Evolutionary conservation across 1,140 invertebrate species (phyloP).

Genomic region (Dendroctonus valens): DNA sequence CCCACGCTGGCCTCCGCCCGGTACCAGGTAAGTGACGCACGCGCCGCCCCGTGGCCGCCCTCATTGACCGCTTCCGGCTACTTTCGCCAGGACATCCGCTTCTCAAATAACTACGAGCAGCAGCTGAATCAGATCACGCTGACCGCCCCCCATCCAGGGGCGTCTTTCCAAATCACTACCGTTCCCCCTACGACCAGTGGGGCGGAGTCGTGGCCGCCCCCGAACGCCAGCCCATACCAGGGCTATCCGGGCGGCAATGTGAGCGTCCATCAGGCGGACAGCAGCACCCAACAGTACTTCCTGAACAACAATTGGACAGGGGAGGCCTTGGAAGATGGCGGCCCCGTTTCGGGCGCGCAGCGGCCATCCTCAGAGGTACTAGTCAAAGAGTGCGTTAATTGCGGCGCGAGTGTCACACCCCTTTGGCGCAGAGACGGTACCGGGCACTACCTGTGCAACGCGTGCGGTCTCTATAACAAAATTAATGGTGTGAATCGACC

Average conservation of each 20-base stretch:
- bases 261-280: slow-evolving; percentile 36
- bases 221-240: slow-evolving; percentile 25
- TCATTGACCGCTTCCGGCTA: not conserved
- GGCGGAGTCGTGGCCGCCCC: slow-evolving; percentile 13
- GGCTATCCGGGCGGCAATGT: slow-evolving; percentile 32
- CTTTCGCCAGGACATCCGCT: slow-evolving; percentile 9
- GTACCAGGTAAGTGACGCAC: slow-evolving; percentile 27
- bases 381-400: slow-evolving; percentile 86
- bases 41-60: not conserved
- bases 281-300: slow-evolving; percentile 30
- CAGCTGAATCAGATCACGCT: slow-evolving; percentile 27
- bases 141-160: slow-evolving; percentile 13
- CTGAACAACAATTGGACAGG: slow-evolving; percentile 28
- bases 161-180: slow-evolving; percentile 23
- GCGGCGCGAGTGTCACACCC: slow-evolving; percentile 79
- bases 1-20: slow-evolving; percentile 40
- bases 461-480: slow-evolving; percentile 80
- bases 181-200: slow-evolving; percentile 1
- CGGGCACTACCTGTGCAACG: slow-evolving; percentile 88
- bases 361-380: slow-evolving; percentile 54
- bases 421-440: slow-evolving; percentile 86
- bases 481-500: slow-evolving; percentile 86
- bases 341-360: slow-evolving; percentile 19
- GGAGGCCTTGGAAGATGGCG: slow-evolving; percentile 17
- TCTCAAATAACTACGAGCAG: slow-evolving; percentile 17